Evolutionary conservation across 2,113 vertebrate genomes (phyloP).

Genomic region (Pyrgilauda ruficollis): DNA sequence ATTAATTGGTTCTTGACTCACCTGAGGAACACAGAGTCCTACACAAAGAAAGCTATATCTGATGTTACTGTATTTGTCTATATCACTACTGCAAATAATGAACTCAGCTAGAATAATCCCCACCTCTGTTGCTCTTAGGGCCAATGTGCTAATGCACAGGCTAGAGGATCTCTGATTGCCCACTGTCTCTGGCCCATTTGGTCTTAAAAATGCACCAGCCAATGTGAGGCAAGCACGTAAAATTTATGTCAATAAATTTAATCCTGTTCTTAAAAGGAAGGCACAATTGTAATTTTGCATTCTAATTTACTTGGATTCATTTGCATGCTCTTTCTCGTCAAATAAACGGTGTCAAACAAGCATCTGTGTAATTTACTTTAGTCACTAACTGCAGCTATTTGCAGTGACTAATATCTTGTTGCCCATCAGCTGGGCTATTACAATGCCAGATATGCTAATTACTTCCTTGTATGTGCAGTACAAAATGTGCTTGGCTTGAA

Average conservation of each 20-base stretch:
- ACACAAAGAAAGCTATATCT: not conserved
- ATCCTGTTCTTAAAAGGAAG: not conserved
- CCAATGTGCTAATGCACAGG: not conserved
- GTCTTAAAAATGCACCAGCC: not conserved
- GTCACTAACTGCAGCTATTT: constrained; percentile 30
- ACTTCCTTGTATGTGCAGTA: constrained; percentile 58
- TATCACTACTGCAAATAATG: not conserved
- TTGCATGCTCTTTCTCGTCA: not conserved
- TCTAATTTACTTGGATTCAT: constrained; percentile 44
- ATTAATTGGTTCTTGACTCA: not conserved
- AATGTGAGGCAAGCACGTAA: not conserved
- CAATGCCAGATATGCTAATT: constrained; percentile 57
- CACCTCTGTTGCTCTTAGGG: not conserved
- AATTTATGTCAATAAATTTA: not conserved
- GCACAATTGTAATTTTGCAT: not conserved
- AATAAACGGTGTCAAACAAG: not conserved
- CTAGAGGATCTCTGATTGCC: not conserved
- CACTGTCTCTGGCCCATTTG: not conserved
- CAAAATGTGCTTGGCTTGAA: constrained; percentile 54
- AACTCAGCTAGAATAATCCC: not conserved
- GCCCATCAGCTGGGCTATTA: constrained; percentile 47
- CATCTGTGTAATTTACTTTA: not conserved
- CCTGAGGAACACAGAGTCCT: not conserved
- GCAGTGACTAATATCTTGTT: constrained; percentile 46
- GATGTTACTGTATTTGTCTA: not conserved